phyloP scores from a whole-genome alignment of 2,888 invertebrate species.

The Campoplex capitator region DNA sequence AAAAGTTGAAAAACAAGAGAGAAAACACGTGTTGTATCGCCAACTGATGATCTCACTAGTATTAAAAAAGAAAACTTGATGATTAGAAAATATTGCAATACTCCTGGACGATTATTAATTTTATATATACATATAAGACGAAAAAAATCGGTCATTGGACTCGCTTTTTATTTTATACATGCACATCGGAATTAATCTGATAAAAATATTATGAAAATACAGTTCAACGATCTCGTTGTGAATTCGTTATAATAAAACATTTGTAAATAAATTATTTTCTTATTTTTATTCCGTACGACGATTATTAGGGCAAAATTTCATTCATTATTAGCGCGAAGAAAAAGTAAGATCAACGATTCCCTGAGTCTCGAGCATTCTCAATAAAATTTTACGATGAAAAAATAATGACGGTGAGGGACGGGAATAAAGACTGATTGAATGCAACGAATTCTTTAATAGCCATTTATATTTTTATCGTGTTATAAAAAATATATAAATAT shows the following conservation, averaged over 20 bases:
- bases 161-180: slow-evolving; percentile 22
- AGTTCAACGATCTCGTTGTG: slow-evolving; percentile 23
- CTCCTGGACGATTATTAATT: slow-evolving; percentile 1
- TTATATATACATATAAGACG: neutral
- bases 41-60: slow-evolving; percentile 82
- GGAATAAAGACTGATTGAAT: neutral
- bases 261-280: slow-evolving; percentile 26
- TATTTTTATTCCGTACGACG: neutral
- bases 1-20: neutral
- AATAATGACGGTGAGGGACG: neutral
- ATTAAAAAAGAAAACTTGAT: slow-evolving; percentile 75
- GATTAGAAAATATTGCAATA: slow-evolving; percentile 49
- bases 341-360: neutral
- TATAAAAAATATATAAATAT: neutral
- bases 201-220: slow-evolving; percentile 18
- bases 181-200: slow-evolving; percentile 30
- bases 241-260: slow-evolving; percentile 32
- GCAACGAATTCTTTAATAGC: neutral
- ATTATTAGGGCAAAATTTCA: neutral
- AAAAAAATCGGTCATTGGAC: slow-evolving; percentile 20
- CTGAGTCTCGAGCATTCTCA: no score
- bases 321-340: neutral
- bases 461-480: neutral
- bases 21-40: slow-evolving; percentile 55
- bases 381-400: no score